Conservation (phyloP, 2,888 invertebrate species). For the Melikaiella ostensackeni region DNA sequence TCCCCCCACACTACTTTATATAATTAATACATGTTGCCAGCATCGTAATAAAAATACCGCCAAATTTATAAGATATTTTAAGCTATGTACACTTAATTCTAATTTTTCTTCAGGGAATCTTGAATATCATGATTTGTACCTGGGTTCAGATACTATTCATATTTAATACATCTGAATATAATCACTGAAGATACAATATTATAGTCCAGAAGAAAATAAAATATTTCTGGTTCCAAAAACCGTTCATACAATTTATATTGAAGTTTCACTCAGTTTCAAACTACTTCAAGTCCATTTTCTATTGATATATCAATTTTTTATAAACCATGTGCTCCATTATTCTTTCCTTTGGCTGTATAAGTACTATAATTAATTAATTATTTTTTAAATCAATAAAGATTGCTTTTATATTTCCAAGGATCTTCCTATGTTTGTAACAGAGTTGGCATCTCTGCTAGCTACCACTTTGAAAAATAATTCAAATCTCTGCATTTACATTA, state of each 20-base stretch:
- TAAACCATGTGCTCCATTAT: neutral
- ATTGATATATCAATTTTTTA: neutral
- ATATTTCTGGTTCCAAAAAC: neutral
- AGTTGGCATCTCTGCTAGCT: neutral
- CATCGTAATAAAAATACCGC: neutral
- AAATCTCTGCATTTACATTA: neutral
- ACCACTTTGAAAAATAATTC: neutral
- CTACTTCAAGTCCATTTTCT: neutral
- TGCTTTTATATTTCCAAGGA: neutral
- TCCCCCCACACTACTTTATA: no score
- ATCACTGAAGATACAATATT: neutral
- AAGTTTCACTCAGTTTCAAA: neutral
- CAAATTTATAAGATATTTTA: neutral
- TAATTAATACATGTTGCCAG: neutral
- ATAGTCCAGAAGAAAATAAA: neutral
- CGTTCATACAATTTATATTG: neutral
- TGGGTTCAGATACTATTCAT: neutral
- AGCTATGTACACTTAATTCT: neutral
- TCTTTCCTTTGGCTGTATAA: neutral
- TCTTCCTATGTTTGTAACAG: no score
- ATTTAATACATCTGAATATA: no score
- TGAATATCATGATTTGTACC: neutral
- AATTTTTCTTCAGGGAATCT: neutral
- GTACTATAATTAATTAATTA: neutral
- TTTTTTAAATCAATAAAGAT: neutral